phyloP scores from a whole-genome alignment of 2,113 vertebrate species.

The Falco punctatus region DNA sequence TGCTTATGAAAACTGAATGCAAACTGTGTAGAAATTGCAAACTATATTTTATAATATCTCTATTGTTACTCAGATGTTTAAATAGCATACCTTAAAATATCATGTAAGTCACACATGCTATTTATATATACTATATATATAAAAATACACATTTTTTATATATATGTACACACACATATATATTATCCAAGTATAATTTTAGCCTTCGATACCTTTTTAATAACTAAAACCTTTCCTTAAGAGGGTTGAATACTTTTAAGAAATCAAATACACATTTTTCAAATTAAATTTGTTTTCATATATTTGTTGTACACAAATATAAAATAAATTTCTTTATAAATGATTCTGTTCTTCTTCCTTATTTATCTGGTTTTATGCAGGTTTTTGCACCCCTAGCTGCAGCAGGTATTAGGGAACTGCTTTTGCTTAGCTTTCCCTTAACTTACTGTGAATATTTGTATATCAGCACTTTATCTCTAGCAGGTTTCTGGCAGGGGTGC shows the following conservation, averaged over 20 bases:
- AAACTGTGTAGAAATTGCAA: conserved; percentile 49
- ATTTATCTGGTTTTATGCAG: neutral
- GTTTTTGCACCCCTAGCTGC: neutral
- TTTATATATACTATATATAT: conserved; percentile 59
- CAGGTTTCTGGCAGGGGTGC: neutral
- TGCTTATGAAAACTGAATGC: conserved; percentile 59
- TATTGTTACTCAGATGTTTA: conserved; percentile 56
- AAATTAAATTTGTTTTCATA: conserved; percentile 72
- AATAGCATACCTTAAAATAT: conserved; percentile 55
- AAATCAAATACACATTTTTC: conserved; percentile 66
- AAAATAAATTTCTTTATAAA: conserved; percentile 79
- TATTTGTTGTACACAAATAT: conserved; percentile 75
- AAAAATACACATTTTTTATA: conserved; percentile 53
- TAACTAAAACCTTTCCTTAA: conserved; percentile 58
- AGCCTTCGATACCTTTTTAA: conserved; percentile 73
- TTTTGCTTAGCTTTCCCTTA: neutral
- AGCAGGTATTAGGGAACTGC: neutral
- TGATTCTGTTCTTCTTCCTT: conserved; percentile 30
- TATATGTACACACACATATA: conserved; percentile 18
- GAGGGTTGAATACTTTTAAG: conserved; percentile 69
- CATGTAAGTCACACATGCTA: neutral
- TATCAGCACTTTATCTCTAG: neutral
- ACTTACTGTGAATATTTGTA: neutral
- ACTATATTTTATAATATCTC: conserved; percentile 60
- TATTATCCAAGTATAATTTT: conserved; percentile 66